These are phyloP conservation scores for Odontocolon sp. DNA, from an alignment of 2,888 invertebrate genomes.

Conservation along the genomic window DNA sequence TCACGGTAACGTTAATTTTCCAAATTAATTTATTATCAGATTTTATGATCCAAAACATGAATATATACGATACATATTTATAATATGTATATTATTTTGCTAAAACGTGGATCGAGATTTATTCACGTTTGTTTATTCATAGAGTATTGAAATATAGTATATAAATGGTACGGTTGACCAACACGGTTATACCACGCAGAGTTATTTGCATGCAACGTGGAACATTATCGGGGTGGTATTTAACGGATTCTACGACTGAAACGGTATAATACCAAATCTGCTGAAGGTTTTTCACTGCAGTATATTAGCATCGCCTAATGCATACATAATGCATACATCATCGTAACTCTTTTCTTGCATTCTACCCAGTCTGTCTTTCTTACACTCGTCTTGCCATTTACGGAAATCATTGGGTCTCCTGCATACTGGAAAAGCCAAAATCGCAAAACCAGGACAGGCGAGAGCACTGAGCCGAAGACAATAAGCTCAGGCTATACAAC, in stretches of 20 bases:
- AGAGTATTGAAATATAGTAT: slow-evolving; percentile 16
- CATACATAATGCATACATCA: neutral
- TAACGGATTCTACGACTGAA: too few species aligned
- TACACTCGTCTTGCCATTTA: too few species aligned
- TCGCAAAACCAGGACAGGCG: slow-evolving; percentile 61
- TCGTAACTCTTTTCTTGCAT: neutral
- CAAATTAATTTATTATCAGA: slow-evolving; percentile 46
- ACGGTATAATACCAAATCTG: too few species aligned
- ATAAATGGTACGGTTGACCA: too few species aligned
- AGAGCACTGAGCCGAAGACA: slow-evolving; percentile 65
- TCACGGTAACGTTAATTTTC: slow-evolving; percentile 37
- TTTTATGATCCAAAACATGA: slow-evolving; percentile 33
- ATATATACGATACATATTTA: slow-evolving; percentile 48
- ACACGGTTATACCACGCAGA: too few species aligned
- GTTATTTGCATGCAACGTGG: slow-evolving; percentile 44
- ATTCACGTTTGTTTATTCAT: slow-evolving; percentile 44
- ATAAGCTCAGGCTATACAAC: slow-evolving; percentile 65
- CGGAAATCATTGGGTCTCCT: slow-evolving; percentile 36
- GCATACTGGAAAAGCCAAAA: slow-evolving; percentile 61
- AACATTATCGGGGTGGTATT: slow-evolving; percentile 32
- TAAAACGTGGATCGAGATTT: slow-evolving; percentile 29
- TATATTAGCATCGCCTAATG: too few species aligned
- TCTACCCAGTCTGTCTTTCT: neutral
- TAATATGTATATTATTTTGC: slow-evolving; percentile 13
- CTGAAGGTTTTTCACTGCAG: too few species aligned